Conservation (phyloP, 2,113 vertebrate genomes). For the Coptodon rendalli region DNA sequence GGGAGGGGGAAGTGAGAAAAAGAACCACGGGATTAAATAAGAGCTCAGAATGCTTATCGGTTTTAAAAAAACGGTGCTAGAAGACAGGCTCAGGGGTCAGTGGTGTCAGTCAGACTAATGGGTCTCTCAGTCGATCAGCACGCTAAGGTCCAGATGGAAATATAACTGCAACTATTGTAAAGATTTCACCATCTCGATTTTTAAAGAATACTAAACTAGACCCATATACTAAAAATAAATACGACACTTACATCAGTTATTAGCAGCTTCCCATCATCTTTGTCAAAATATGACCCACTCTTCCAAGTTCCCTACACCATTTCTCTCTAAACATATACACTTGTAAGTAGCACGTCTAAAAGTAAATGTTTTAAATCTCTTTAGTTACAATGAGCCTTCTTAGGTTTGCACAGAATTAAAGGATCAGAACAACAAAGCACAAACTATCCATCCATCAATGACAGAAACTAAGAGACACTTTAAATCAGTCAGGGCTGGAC, state of each 20-base stretch:
- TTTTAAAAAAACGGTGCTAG: neutral
- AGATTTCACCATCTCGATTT: neutral
- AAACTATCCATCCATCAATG: neutral
- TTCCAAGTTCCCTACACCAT: neutral
- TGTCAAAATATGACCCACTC: neutral
- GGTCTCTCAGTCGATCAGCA: neutral
- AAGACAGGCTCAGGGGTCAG: neutral
- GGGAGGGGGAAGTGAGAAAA: neutral
- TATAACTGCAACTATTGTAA: neutral
- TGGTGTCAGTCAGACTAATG: neutral
- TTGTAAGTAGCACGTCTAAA: neutral
- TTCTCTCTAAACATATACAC: neutral
- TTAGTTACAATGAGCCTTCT: neutral
- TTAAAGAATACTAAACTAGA: neutral
- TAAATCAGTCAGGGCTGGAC: neutral
- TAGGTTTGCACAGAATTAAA: neutral
- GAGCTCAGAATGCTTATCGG: neutral
- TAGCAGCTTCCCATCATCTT: neutral
- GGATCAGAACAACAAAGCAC: rapidly evolving
- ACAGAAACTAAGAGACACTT: neutral
- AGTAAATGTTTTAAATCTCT: neutral
- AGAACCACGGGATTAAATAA: neutral
- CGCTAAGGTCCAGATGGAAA: neutral
- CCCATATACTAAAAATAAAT: neutral
- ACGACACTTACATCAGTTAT: rapidly evolving